Conservation (phyloP, 2,797 vertebrate species). For the Decapterus maruadsi region DNA sequence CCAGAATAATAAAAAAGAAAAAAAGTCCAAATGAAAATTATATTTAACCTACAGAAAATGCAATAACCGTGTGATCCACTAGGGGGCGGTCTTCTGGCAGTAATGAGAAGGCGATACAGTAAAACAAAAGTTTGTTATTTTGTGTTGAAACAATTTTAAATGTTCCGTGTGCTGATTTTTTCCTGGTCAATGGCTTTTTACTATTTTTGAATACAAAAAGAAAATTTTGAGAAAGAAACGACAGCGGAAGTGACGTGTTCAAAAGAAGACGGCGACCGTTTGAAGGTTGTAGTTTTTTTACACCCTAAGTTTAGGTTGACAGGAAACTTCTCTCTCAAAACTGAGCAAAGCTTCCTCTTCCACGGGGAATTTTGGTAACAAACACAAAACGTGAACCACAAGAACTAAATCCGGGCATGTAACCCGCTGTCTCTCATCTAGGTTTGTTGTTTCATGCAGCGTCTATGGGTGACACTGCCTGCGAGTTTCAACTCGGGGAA, state of each 20-base stretch:
- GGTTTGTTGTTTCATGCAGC: rapidly evolving
- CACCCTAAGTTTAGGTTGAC: not conserved
- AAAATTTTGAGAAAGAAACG: not conserved
- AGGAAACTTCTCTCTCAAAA: not conserved
- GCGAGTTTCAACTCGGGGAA: rapidly evolving
- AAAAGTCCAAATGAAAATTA: not conserved
- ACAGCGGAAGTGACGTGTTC: slow-evolving; percentile 20
- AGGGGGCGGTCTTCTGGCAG: not conserved
- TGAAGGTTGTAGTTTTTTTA: rapidly evolving
- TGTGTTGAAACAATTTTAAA: no score
- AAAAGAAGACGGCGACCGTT: rapidly evolving
- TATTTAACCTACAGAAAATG: not conserved
- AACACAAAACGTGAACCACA: not conserved
- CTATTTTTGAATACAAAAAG: not conserved
- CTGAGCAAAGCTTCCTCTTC: rapidly evolving
- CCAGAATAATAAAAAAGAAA: not conserved
- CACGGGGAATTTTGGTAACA: not conserved
- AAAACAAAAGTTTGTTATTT: not conserved
- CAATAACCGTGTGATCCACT: not conserved
- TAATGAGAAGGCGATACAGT: not conserved
- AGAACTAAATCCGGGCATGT: rapidly evolving
- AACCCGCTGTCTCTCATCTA: rapidly evolving
- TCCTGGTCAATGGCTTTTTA: rapidly evolving
- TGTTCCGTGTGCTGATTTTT: rapidly evolving
- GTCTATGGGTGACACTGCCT: slow-evolving; percentile 7